Base-by-base conservation (phyloP, 2,888 invertebrate species). In the Cremastinae sp. region DNA sequence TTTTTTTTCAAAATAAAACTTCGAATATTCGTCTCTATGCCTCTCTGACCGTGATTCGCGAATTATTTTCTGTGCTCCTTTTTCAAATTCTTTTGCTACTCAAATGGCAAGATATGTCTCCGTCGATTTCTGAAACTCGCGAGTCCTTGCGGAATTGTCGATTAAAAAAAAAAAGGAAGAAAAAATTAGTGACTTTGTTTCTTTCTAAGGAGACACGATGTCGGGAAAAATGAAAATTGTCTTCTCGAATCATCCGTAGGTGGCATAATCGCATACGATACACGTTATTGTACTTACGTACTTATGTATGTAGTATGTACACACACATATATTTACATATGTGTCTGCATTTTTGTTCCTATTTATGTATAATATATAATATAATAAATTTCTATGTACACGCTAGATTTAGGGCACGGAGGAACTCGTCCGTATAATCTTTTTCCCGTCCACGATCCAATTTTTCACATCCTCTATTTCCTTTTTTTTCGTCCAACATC, bases 361-460 rank as follows among this genome's bases (percentile, higher is more conserved):
- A 22, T 78, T 75, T 79, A 71, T 47, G 59, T 79, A 72, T 78
- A 69, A 61, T 76, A 62, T 68, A 41, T 56, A 77, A 64, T 80
- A 74, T 79, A 80, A 75, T 79, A 65, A 69, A 72, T 68, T 74
- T 78, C 70, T 83, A 84, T 84, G 47, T 84, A 84, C 83, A 84
- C 56, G 79, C 77, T 82, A 84, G 82, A 84, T 81, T 83, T 82
- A 80, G 86, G 84, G 81, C 82, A 85, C 85, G 85, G 83, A 88
- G 85, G 84, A 87, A 87, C 85, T 85, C 84, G 83, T 86, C 85
- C 85, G 84, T 85, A 82, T 81, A 78, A 83, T 81, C 83, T 84
- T 83, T 81, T 82, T 28, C 28, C 80, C 81, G 80, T 83, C 82
- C 81, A 81, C 71, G 58, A 74, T 79, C 53, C 22, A 45, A 43